Conservation (phyloP, 2,113 vertebrate genomes). For the Xiphophorus maculatus region DNA sequence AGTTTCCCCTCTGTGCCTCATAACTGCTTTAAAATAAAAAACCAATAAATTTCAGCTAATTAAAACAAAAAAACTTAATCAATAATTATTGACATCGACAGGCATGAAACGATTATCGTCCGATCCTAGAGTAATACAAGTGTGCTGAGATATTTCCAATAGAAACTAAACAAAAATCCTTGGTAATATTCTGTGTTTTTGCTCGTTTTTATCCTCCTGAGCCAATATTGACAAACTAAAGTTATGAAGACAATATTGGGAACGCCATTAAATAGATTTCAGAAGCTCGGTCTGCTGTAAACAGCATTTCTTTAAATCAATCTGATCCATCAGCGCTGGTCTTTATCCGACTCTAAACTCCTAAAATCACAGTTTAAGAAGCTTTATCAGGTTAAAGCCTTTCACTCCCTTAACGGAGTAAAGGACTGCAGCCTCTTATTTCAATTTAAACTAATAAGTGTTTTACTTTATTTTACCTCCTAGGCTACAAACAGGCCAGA, state of each 20-base stretch:
- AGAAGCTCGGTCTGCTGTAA: slow-evolving; percentile 44
- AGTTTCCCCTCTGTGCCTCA: too few species aligned
- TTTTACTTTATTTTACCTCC: background rate
- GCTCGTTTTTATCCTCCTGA: background rate
- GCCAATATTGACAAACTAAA: slow-evolving; percentile 59
- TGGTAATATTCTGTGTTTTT: background rate
- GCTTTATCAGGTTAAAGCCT: slow-evolving; percentile 14
- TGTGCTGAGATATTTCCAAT: too few species aligned
- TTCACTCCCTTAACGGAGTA: slow-evolving; percentile 13
- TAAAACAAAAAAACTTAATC: too few species aligned
- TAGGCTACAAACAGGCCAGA: background rate
- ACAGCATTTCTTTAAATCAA: background rate
- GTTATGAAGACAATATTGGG: slow-evolving; percentile 57
- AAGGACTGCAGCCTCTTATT: slow-evolving; percentile 21
- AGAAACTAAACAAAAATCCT: too few species aligned
- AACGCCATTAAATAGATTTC: slow-evolving; percentile 65
- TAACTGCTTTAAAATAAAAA: too few species aligned
- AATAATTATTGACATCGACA: too few species aligned
- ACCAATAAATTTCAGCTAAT: too few species aligned
- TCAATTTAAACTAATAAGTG: fast-evolving
- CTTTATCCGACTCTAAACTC: background rate
- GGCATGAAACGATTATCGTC: too few species aligned
- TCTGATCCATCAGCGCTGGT: background rate
- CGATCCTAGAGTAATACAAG: too few species aligned
- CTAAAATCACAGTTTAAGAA: slow-evolving; percentile 19